Evolutionary conservation across 2,797 vertebrate species (phyloP).

Genomic region (Pempheris klunzingeri): DNA sequence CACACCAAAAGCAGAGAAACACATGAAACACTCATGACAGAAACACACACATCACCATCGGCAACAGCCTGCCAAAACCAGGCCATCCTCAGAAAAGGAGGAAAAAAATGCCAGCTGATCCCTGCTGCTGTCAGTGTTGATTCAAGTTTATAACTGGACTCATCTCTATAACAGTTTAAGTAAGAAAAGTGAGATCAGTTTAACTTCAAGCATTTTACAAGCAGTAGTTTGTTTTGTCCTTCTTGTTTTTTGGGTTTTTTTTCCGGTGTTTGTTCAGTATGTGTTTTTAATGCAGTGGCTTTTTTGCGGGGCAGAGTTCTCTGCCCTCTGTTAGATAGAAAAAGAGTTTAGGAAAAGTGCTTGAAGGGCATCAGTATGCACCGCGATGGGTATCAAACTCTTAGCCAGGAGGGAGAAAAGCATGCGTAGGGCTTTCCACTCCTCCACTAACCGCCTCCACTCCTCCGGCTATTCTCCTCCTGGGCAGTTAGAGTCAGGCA

Average conservation of each 20-base stretch:
- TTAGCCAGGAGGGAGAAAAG: constrained; percentile 53
- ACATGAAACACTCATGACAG: neutral
- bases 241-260: neutral
- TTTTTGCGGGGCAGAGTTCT: constrained; percentile 30
- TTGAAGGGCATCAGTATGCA: constrained; percentile 50
- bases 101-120: constrained; percentile 18
- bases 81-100: constrained; percentile 24
- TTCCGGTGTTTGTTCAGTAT: constrained; percentile 7
- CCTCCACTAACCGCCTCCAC: constrained; percentile 23
- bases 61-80: constrained; percentile 37
- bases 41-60: constrained; percentile 24
- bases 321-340: constrained; percentile 11
- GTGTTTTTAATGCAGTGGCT: neutral
- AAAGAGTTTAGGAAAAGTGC: constrained; percentile 30
- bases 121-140: constrained; percentile 31
- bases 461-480: constrained; percentile 33
- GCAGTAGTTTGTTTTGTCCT: constrained; percentile 3
- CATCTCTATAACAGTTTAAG: constrained; percentile 18
- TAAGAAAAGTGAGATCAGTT: neutral
- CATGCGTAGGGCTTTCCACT: constrained; percentile 50
- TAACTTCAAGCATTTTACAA: constrained; percentile 14
- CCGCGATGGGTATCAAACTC: constrained; percentile 41
- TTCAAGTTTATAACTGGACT: constrained; percentile 1
- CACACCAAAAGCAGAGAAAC: constrained; percentile 24
- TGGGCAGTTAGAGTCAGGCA: constrained; percentile 26